Evolutionary conservation across 1,140 invertebrate species (phyloP).

Genomic region (Elymnias hypermnestra): DNA sequence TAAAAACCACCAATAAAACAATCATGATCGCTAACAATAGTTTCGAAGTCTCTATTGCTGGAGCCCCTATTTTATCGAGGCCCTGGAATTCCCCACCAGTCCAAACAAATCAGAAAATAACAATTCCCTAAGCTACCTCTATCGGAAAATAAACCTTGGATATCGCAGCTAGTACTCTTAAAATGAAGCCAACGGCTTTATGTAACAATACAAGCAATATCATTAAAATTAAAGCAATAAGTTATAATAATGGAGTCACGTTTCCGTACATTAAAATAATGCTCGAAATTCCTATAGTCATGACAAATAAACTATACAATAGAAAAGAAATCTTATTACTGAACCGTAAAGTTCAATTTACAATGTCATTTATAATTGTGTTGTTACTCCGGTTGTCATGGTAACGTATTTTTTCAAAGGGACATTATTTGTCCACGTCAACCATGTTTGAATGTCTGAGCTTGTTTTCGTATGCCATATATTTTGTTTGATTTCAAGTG

Average conservation of each 20-base stretch:
- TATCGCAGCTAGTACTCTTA: no score
- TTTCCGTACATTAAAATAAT: constrained; percentile 15
- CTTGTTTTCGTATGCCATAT: background rate
- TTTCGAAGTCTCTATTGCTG: no score
- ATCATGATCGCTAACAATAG: no score
- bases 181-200: background rate
- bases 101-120: no score
- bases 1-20: no score
- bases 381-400: constrained; percentile 32
- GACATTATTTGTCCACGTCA: constrained; percentile 12
- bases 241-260: constrained; percentile 14
- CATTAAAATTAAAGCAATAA: constrained; percentile 3
- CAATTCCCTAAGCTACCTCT: no score
- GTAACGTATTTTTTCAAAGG: constrained; percentile 15
- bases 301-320: background rate
- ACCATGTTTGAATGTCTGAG: constrained; percentile 3
- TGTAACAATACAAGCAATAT: background rate
- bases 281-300: constrained; percentile 9
- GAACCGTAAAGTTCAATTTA: background rate
- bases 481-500: constrained; percentile 4
- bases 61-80: no score
- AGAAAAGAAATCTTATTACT: background rate
- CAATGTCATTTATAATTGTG: constrained; percentile 5
- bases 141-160: no score
- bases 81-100: no score